Conservation (phyloP, 2,888 invertebrate species). For the Camptogramma bilineatum region DNA sequence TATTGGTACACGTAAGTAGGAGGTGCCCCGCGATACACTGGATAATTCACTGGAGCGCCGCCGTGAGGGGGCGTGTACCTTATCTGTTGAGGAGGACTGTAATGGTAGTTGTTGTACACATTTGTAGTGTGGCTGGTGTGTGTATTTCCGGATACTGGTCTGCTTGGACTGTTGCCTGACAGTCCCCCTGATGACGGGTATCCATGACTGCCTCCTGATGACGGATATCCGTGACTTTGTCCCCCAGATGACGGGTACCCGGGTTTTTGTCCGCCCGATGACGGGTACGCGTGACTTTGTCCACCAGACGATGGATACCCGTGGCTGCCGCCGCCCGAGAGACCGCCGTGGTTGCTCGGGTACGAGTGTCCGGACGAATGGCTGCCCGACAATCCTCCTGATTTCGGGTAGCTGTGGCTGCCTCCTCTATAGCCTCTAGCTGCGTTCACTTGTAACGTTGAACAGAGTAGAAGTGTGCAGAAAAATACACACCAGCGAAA, state of each 20-base stretch:
- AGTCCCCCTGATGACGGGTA: slow-evolving; percentile 44
- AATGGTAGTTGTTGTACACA: slow-evolving; percentile 69
- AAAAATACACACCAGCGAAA: slow-evolving; percentile 57
- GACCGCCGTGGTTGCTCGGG: slow-evolving; percentile 57
- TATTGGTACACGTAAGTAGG: slow-evolving; percentile 76
- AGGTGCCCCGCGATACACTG: slow-evolving; percentile 71
- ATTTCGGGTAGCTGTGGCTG: slow-evolving; percentile 46
- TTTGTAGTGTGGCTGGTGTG: slow-evolving; percentile 56
- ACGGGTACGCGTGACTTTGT: slow-evolving; percentile 46
- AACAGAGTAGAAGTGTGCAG: slow-evolving; percentile 59
- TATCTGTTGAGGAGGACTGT: slow-evolving; percentile 73
- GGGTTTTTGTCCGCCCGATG: slow-evolving; percentile 43
- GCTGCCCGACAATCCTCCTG: slow-evolving; percentile 53
- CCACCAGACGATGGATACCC: slow-evolving; percentile 35
- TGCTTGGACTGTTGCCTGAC: slow-evolving; percentile 41
- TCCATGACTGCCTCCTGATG: slow-evolving; percentile 43
- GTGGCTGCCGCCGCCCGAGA: slow-evolving; percentile 48
- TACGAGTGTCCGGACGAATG: slow-evolving; percentile 52
- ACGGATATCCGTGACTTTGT: slow-evolving; percentile 48
- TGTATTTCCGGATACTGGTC: slow-evolving; percentile 39
- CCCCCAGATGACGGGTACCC: slow-evolving; percentile 36
- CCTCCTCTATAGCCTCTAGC: slow-evolving; percentile 45
- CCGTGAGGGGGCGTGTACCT: slow-evolving; percentile 65
- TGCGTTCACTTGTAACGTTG: slow-evolving; percentile 45
- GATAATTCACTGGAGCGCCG: slow-evolving; percentile 61